Base-by-base conservation (phyloP, 92 coral and sea anemone species). In the Meandrina meandrites region DNA sequence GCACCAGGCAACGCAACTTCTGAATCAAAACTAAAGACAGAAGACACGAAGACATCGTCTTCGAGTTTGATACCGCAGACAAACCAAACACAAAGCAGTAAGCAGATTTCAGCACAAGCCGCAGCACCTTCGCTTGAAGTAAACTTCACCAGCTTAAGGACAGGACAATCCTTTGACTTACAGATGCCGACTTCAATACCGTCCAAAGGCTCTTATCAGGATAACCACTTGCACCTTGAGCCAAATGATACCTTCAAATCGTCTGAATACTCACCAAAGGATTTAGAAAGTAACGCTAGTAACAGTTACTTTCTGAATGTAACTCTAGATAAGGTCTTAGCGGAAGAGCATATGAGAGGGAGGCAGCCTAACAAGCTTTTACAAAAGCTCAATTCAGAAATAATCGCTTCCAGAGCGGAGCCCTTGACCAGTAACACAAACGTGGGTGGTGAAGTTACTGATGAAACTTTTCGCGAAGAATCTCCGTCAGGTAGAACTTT, bases 311-410 rank as follows among this genome's bases (percentile, higher is more conserved):
- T 62, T 42, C 31, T 85, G 3, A 85, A 76, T 21, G 32, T 51
- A 10, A 58, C 81, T 40, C 32, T 75, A 18, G 7, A 84, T 58
- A 84, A 42, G 30, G 88, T 85, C 37, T 62, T 2, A 11, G 79
- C 32, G 15, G 79, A 50, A 31, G 42, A 28, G 19, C 30, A 70
- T 50, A 66, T 8, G 21, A 76, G 42, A 32, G 66, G 15, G 47
- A 45, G 18, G 31, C 69, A 73, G 2, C 51, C 53, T 56, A 53
- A 35, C 80, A 74, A 56, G 28, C 62, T 76, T 47, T 34, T 48
- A 40, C 76, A 85, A 85, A 76, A 66, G 50, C 50, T 85, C 74
- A 85, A 85, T 67, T 64, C 82, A 60, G 88, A 85, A 76, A 42
- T 77, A 36, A 75, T 85, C 14, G 47, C 66, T 17, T 57, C 66